Evolutionary conservation across 2,888 invertebrate genomes (phyloP), one percentile per base, ranked within the genome.

Genomic region (Thecocarcelia acutangulata): DNA sequence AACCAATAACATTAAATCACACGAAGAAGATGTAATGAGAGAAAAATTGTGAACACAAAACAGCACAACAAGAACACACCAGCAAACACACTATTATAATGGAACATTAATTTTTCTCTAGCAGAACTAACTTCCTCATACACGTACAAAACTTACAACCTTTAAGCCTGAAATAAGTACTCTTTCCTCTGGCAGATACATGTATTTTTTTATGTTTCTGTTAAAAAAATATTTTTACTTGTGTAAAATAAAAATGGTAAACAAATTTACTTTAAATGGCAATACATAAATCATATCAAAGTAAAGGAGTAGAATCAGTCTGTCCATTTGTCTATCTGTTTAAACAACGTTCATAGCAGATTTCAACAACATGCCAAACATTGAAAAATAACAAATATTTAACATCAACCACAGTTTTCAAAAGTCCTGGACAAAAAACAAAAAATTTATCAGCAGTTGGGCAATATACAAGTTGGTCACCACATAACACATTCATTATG

Each of bases 1-100:
- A 78, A 82, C 82, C 78, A 82, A 82, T 82, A 82, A 82, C 82
- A 82, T 78, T 82, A 82, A 78, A 82, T 82, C 78, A 78, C 82
- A 74, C 70, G 69, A 59, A 59, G 74, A 33, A 68, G 46, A 61
- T 56, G 61, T 59, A 64, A 70, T 74, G 48, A 73, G 63, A 50
- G 21, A 11, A 63, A 72, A 44, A 13, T 33, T 44, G 44, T 33
- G 12, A 17, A 54, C 19, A n/a, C 58, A 42, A 40, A 37, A 56
- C 12, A 50, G 9, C 33, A 33, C 33, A 33, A 9, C 33, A 33
- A 8, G 6, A 9, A 3, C 3, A 33, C 33, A 33, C 1, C 33
- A 33, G 5, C 33, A 33, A 5, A 3, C 3, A 9, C 33, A 33
- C 15, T 33, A 64, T 44, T 24, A 70, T 66, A 75, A 75, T 75